Evolutionary conservation across 2,797 vertebrate species (phyloP), one percentile per base, ranked within the genome.

Genomic region (Enteromius fasciolatus): DNA sequence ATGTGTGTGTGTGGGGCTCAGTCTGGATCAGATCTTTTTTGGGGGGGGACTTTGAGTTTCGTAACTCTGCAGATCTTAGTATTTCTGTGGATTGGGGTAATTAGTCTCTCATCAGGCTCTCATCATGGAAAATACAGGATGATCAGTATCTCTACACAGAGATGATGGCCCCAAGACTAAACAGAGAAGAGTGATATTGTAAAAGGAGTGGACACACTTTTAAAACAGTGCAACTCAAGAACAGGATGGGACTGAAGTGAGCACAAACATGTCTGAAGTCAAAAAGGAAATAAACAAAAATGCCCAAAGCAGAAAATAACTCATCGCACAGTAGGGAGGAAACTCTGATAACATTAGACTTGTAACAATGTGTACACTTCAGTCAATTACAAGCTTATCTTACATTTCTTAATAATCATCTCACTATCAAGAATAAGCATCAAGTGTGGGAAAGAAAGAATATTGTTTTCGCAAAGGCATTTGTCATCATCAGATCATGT

Each of bases 121-220:
- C 74, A 83, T 83, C 50, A 15, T 31, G 87, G 85, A 91, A 92
- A 89, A 87, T 88, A 88, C 90, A 92, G 86, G 89, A 81, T 89
- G 88, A 93, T 93, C 85, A 75, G 82, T 89, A 92, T 93, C 92
- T 91, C 83, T 80, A 82, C 86, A 90, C 86, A 91, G 86, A 80
- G 88, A 91, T 88, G 76, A 85, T 86, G 88, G 87, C 78, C 70
- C 80, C 70, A 69, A 91, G 93, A 89, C 91, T 91, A 92, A 93
- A 93, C 91, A 92, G 84, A 83, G 39, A 59, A 63, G 11, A 68
- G 80, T 80, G 70, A 83, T 39, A 72, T 83, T 18, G 39, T 48
- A 28, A 41, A 33, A 61, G 8, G 8, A 64, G 4, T 7, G 12
- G 7, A 70, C 33, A 39, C 8, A 46, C 36, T 44, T 80, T 31